A percentile compares a stretch with the other conserved stretches of the same genome.
These are phyloP conservation scores for Gadus chalcogrammus DNA, from an alignment of 2,113 vertebrate species.

Conservation along the genomic window DNA sequence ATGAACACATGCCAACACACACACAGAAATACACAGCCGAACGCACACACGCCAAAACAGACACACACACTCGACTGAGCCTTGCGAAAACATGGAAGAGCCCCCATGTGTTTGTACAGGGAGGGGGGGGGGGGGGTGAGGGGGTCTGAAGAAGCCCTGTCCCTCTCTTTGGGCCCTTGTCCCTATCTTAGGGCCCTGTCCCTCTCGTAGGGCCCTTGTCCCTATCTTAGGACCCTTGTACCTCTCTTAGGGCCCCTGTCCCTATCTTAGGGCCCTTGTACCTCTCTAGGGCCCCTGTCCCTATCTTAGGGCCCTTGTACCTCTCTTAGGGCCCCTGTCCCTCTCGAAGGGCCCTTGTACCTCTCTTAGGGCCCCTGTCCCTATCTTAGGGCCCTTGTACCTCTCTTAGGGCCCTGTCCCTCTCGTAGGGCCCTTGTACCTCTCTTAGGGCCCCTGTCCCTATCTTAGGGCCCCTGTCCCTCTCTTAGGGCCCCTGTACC, in stretches of 20 bases:
- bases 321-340: slow-evolving; percentile 3
- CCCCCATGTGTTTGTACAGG: slow-evolving; percentile 34
- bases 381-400: slow-evolving; percentile 21
- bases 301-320: slow-evolving; percentile 2
- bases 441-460: slow-evolving; percentile 22
- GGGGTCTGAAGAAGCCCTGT: slow-evolving; percentile 43
- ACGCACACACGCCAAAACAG: slow-evolving; percentile 3
- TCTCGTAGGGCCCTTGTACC: slow-evolving; percentile 21
- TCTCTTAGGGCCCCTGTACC: slow-evolving; percentile 22
- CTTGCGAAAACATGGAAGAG: slow-evolving; percentile 36
- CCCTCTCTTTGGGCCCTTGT: slow-evolving; percentile 21
- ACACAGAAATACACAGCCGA: slow-evolving; percentile 6
- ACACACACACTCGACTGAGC: slow-evolving; percentile 41
- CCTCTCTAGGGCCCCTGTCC: slow-evolving; percentile 3
- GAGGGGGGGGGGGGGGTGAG: too few relatives aligned
- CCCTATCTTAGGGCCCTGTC: slow-evolving; percentile 22
- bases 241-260: slow-evolving; percentile 22
- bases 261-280: slow-evolving; percentile 7
- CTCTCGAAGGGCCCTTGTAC: slow-evolving; percentile 21
- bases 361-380: slow-evolving; percentile 22
- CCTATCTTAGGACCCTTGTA: slow-evolving; percentile 21
- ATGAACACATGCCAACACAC: not conserved
- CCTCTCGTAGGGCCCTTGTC: slow-evolving; percentile 21
- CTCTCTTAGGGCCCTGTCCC: slow-evolving; percentile 22
- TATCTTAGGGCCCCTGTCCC: slow-evolving; percentile 22